Base-by-base conservation (phyloP, 2,888 invertebrate genomes). In the Rotaria sp. region DNA sequence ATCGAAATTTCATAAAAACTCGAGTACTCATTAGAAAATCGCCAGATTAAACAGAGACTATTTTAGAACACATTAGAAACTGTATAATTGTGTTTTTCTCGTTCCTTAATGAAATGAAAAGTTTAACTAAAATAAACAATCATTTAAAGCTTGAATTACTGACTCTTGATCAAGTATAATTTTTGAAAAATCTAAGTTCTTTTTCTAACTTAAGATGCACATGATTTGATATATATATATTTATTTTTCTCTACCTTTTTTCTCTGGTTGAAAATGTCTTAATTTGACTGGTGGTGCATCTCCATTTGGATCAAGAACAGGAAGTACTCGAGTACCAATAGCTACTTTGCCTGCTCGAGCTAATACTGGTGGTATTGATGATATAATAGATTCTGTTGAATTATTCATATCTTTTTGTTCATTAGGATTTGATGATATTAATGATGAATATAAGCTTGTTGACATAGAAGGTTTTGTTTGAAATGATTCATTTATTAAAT, bases 211-310 rank as follows among this genome's bases (percentile, higher is more conserved):
- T n/a, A n/a, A n/a, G n/a, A n/a, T n/a, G n/a, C n/a, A n/a, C n/a
- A n/a, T n/a, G n/a, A n/a, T n/a, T n/a, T n/a, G n/a, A n/a, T n/a
- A n/a, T n/a, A n/a, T n/a, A n/a, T n/a, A n/a, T n/a, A n/a, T 50
- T 15, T 30, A 5, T 45, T 24, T 15, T 45, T 11, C 4, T 11
- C 2, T 80, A 80, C 80, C n/a, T 80, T 45, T 80, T 80, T 45
- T 80, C 3, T 80, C 80, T 4, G 80, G 0, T 45, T 80, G 80
- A 80, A 45, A 45, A 80, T 80, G 80, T 80, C 80, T 80, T 80
- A 80, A 80, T 45, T n/a, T 41, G n/a, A 80, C 45, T 26, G 80
- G 80, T 45, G 80, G 80, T 26, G 45, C 80, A 45, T 80, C 80
- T 8, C 41, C 11, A 80, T 45, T 45, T 26, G 80, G 45, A 45